Evolutionary conservation across 2,888 invertebrate genomes (phyloP), one percentile per base, ranked within the genome.

Genomic region (Scaptomyza reducta): DNA sequence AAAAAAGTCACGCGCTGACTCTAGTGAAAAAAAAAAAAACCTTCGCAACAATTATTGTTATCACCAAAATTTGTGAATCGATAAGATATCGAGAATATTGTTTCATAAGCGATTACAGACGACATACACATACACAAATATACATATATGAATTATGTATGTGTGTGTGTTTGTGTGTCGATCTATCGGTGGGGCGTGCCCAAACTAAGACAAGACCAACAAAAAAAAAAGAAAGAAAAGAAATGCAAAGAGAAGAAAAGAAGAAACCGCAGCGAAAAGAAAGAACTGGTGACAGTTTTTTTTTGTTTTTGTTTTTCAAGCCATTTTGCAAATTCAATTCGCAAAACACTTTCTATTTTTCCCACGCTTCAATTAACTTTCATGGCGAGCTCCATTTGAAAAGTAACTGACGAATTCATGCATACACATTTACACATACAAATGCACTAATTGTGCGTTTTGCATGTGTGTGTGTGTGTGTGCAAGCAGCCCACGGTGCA

Each of bases 331-430:
- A 67, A 69, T 74, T 69, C 61, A 65, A 69, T 79, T 66, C 46
- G 66, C 62, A 70, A 66, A 38, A 67, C 70, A 74, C 84, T 81
- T 86, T 86, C 87, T 86, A 71, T 71, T 83, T 83, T 81, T 81
- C 81, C 81, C 81, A 81, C 84, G 84, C 87, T 70, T 74, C 55
- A 47, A 67, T 64, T 63, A 57, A 64, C 55, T 69, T 63, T 66
- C 65, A 69, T 57, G 58, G 60, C 33, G 22, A 58, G 47, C 60
- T 49, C 10, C 40, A 46, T 55, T 68, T 61, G 13, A 77, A 67
- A 74, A 58, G 60, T 74, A 70, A 67, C 56, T 66, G 74, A 61
- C 61, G 61, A 77, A 68, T 63, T 58, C 38, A 33, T 57, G 49
- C 27, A 27, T 27, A 3, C 14, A 58, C 13, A 41, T 49, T 10